Evolutionary conservation across 2,113 vertebrate species (phyloP).

Genomic region (Shinisaurus crocodilurus): DNA sequence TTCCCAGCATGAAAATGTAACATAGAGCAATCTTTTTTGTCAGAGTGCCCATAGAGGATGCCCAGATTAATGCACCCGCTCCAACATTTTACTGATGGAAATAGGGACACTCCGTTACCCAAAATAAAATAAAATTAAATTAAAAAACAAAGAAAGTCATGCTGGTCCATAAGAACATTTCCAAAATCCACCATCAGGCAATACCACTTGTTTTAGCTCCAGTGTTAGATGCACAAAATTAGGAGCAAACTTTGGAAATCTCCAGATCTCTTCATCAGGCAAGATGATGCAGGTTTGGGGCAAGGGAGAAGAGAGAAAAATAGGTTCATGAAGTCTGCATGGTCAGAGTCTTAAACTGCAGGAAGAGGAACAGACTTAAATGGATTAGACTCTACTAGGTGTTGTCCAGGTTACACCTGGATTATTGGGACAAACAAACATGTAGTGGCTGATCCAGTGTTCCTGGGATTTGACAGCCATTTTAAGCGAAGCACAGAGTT

Average conservation of each 20-base stretch:
- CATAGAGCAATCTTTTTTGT: neutral
- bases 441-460: neutral
- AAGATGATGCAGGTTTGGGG: neutral
- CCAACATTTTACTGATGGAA: neutral
- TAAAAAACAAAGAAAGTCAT: neutral
- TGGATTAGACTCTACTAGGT: too few species aligned
- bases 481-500: neutral
- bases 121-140: too few species aligned
- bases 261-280: neutral
- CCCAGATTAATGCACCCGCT: neutral
- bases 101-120: neutral
- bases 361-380: neutral
- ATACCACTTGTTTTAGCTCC: neutral
- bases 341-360: neutral
- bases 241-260: neutral
- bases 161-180: too few species aligned
- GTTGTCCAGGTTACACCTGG: neutral
- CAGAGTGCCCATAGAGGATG: neutral
- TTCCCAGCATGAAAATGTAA: neutral
- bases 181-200: neutral
- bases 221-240: neutral
- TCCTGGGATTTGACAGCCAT: neutral
- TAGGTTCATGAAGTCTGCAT: neutral
- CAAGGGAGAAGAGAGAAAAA: too few species aligned
- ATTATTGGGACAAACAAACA: neutral